Evolutionary conservation across 2,113 vertebrate genomes (phyloP).

Genomic region (Brevimyrus niger): DNA sequence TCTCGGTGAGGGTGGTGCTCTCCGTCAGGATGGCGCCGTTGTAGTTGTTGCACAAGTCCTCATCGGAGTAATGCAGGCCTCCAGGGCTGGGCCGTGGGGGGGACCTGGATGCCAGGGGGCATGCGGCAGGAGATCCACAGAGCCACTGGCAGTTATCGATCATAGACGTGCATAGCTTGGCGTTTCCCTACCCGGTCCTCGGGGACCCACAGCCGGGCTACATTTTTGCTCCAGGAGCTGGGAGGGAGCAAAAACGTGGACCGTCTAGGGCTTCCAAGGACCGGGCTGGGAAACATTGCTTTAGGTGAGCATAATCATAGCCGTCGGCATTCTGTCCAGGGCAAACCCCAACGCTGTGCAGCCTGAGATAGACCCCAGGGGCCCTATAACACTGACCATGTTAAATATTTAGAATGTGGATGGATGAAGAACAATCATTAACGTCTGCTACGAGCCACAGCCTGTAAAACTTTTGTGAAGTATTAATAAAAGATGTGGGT

Average conservation of each 20-base stretch:
- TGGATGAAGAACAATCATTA: not conserved
- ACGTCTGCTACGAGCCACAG: not conserved
- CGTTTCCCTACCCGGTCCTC: not conserved
- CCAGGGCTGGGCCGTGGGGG: conserved; percentile 90
- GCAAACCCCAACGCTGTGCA: not conserved
- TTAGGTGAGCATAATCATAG: not conserved
- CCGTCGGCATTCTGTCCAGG: not conserved
- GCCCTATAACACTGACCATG: not conserved
- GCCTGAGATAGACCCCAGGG: not conserved
- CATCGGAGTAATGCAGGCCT: conserved; percentile 86
- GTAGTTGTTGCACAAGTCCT: conserved; percentile 90
- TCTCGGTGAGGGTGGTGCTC: conserved; percentile 75
- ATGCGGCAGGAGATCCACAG: not conserved
- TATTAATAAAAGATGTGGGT: conserved; percentile 17
- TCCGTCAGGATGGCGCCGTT: conserved; percentile 78
- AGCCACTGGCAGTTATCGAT: not conserved
- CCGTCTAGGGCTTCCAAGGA: not conserved
- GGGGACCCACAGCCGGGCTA: not conserved
- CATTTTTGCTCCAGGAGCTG: not conserved
- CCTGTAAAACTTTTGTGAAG: not conserved
- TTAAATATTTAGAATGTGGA: not conserved
- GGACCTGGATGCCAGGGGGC: conserved; percentile 59
- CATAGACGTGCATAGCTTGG: not conserved
- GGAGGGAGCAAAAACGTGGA: not conserved
- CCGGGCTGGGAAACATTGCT: not conserved